Percentiles rank a stretch among this genome's conserved stretches.
Conservation (phyloP, 2,888 invertebrate species). For the Drosophila macrospina region DNA sequence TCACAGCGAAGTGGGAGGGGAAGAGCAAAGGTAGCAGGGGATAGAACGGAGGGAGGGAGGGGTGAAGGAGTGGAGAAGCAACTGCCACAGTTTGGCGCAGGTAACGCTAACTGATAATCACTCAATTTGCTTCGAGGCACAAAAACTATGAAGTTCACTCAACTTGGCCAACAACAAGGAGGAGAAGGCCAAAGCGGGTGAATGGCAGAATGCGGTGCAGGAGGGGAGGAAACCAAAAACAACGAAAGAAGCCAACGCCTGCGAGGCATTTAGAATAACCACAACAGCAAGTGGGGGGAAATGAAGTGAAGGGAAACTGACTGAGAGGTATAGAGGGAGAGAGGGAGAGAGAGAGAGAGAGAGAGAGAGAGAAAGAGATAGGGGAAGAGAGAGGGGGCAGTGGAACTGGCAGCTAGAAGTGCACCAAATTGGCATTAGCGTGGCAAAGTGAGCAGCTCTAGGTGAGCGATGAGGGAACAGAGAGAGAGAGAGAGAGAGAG, state of each 20-base stretch:
- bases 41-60: not conserved
- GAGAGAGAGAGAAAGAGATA: not conserved
- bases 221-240: slow-evolving; percentile 4
- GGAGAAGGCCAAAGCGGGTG: not conserved
- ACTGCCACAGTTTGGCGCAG: slow-evolving; percentile 45
- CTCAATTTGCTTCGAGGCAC: slow-evolving; percentile 75
- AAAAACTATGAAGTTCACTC: slow-evolving; percentile 74
- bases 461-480: not conserved
- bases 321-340: not conserved
- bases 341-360: not conserved
- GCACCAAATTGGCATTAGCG: slow-evolving; percentile 77
- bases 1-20: slow-evolving; percentile 10
- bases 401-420: slow-evolving; percentile 47
- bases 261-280: slow-evolving; percentile 63
- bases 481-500: not conserved
- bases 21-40: not conserved
- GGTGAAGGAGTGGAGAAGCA: not conserved
- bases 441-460: slow-evolving; percentile 40
- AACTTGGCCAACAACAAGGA: slow-evolving; percentile 48
- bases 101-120: slow-evolving; percentile 78
- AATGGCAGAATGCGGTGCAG: too few relatives aligned
- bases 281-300: slow-evolving; percentile 16
- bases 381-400: not conserved
- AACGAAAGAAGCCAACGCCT: slow-evolving; percentile 70
- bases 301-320: not conserved